Evolutionary conservation across 2,113 vertebrate genomes (phyloP).

Genomic region (Geococcyx californianus): DNA sequence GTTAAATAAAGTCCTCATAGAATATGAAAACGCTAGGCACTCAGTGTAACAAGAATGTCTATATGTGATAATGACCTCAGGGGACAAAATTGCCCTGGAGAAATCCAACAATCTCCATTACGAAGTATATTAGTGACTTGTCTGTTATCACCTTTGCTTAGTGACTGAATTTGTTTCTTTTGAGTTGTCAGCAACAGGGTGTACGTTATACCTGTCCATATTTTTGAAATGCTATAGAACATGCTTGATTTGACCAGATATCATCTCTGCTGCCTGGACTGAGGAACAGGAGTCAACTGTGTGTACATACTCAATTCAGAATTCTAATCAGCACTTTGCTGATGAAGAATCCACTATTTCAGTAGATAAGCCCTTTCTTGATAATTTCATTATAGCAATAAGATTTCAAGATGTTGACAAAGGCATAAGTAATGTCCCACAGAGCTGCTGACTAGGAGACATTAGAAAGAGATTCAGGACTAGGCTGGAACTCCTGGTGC

Average conservation of each 20-base stretch:
- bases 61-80: background rate
- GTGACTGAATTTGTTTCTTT: background rate
- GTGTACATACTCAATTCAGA: background rate
- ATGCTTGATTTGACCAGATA: background rate
- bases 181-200: background rate
- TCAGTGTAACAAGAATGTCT: background rate
- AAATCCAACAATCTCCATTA: background rate
- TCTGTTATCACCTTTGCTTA: background rate
- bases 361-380: background rate
- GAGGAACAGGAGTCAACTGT: background rate
- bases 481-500: background rate
- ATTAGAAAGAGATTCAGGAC: background rate
- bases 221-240: background rate
- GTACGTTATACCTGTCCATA: background rate
- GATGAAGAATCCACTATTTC: background rate
- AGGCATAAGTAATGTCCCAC: background rate
- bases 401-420: background rate
- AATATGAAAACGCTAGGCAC: background rate
- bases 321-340: background rate
- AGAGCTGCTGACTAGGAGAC: background rate
- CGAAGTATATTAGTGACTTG: background rate
- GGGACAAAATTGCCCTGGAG: background rate
- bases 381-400: background rate
- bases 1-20: background rate
- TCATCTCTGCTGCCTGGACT: background rate